Conservation (phyloP, 2,113 vertebrate species). For the Beaufortia kweichowensis region DNA sequence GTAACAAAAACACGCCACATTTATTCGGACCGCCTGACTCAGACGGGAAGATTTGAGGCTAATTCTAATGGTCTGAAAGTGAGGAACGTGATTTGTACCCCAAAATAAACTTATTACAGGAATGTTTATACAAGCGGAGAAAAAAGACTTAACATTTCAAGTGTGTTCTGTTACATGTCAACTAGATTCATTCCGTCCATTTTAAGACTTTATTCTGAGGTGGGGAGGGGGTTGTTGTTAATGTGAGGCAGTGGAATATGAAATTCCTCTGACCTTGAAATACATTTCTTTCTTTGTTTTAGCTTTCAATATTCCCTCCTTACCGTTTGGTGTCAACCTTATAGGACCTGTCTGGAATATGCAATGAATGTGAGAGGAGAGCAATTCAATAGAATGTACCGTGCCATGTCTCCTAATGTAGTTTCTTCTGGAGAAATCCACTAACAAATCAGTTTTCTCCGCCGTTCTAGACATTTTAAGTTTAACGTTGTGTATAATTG, state of each 20-base stretch:
- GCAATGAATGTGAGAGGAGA: conserved; percentile 82
- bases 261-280: neutral
- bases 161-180: conserved; percentile 25
- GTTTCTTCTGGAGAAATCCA: conserved; percentile 62
- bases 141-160: conserved; percentile 31
- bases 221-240: neutral
- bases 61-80: conserved; percentile 7
- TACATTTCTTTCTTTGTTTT: conserved; percentile 23
- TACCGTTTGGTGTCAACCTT: conserved; percentile 56
- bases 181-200: conserved; percentile 17
- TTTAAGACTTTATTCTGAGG: conserved; percentile 18
- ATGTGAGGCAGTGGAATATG: conserved; percentile 14
- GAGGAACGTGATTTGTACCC: conserved; percentile 42
- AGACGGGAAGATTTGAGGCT: neutral
- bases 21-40: conserved; percentile 20
- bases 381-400: conserved; percentile 84
- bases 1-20: neutral
- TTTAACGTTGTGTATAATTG: conserved; percentile 68
- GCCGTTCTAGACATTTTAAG: conserved; percentile 64
- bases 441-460: conserved; percentile 59
- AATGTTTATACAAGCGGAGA: conserved; percentile 45
- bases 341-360: conserved; percentile 83
- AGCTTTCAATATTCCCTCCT: conserved; percentile 30
- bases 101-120: conserved; percentile 46
- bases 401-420: conserved; percentile 86